Percentiles rank a stretch among this genome's conserved stretches.
phyloP scores from a whole-genome alignment of 2,113 vertebrate genomes.

The Todiramphus chloris region DNA sequence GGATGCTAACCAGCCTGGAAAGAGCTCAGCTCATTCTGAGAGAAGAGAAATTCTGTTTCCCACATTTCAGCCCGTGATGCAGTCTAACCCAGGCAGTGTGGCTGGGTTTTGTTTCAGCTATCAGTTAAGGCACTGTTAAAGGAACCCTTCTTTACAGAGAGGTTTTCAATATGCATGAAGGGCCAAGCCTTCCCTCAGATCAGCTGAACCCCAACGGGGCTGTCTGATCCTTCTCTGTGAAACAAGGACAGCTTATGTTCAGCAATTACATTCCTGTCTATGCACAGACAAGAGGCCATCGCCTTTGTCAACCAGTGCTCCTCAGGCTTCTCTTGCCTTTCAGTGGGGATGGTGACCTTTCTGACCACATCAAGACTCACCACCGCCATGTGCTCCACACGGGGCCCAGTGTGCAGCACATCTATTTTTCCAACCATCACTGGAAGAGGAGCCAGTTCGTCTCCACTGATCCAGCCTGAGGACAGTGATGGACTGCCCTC shows the following conservation, averaged over 20 bases:
- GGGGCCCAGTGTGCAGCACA: background rate
- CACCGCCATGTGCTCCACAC: slow-evolving; percentile 30
- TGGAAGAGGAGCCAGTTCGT: slow-evolving; percentile 49
- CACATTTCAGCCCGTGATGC: background rate
- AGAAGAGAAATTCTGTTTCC: slow-evolving; percentile 18
- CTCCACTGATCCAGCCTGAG: background rate
- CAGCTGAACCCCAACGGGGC: slow-evolving; percentile 22
- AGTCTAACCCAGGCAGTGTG: background rate
- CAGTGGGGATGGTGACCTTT: slow-evolving; percentile 24
- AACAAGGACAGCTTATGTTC: slow-evolving; percentile 65
- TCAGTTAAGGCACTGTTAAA: slow-evolving; percentile 47
- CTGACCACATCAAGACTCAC: slow-evolving; percentile 62
- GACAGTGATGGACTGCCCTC: slow-evolving; percentile 63
- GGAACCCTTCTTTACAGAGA: slow-evolving; percentile 16
- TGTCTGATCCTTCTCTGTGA: slow-evolving; percentile 49
- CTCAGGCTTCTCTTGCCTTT: slow-evolving; percentile 35
- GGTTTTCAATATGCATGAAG: slow-evolving; percentile 17
- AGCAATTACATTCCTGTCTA: slow-evolving; percentile 57
- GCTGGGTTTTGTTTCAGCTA: slow-evolving; percentile 39
- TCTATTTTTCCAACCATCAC: background rate
- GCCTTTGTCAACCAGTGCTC: slow-evolving; percentile 42
- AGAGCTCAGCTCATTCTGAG: background rate
- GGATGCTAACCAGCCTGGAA: background rate
- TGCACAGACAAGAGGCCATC: slow-evolving; percentile 42
- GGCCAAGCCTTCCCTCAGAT: slow-evolving; percentile 19